Evolutionary conservation across 2,797 vertebrate genomes (phyloP).

Genomic region (Octomys mimax): DNA sequence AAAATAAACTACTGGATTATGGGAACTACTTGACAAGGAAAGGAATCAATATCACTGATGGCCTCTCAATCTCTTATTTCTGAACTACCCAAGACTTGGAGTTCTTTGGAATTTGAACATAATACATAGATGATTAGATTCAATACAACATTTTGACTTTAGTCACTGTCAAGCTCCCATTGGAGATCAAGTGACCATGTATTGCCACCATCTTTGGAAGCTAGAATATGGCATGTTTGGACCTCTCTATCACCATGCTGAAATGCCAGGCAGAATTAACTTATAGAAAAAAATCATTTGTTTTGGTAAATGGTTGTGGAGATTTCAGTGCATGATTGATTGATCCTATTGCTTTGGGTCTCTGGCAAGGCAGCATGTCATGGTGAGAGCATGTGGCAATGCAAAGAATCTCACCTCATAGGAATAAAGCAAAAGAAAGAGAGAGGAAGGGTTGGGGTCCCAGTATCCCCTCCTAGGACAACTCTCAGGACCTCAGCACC

Average conservation of each 20-base stretch:
- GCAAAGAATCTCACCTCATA: not conserved
- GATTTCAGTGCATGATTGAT: not conserved
- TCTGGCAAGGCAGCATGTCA: not conserved
- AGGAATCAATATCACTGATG: no score
- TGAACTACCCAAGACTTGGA: not conserved
- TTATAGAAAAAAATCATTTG: not conserved
- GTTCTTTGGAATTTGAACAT: not conserved
- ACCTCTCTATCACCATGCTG: not conserved
- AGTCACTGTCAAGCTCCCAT: not conserved
- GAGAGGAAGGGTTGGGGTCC: not conserved
- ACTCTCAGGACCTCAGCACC: not conserved
- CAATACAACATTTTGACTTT: not conserved
- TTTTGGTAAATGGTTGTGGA: not conserved
- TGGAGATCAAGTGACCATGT: not conserved
- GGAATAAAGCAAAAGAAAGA: not conserved
- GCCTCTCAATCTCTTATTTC: not conserved
- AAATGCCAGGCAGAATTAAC: not conserved
- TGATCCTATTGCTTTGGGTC: not conserved
- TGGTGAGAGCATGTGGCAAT: not conserved
- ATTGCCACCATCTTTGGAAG: not conserved
- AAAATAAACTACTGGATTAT: not conserved
- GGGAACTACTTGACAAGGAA: not conserved
- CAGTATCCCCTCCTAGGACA: not conserved
- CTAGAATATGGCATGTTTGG: not conserved
- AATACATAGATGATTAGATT: not conserved